Evolutionary conservation across 2,113 vertebrate genomes (phyloP).

Genomic region (Danionella cerebrum): DNA sequence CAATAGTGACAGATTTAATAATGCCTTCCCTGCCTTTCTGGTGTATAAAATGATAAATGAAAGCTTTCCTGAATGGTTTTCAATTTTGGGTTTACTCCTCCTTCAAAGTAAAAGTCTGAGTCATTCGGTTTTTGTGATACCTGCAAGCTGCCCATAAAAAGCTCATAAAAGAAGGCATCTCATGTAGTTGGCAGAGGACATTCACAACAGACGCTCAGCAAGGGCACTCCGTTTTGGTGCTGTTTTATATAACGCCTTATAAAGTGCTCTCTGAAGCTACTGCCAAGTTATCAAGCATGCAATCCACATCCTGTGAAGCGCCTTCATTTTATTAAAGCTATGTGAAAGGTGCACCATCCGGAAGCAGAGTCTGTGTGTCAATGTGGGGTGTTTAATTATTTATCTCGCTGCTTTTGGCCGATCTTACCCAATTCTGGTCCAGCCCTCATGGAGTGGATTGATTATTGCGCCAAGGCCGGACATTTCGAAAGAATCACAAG

Average conservation of each 20-base stretch:
- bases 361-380: not conserved
- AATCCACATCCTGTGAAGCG: slow-evolving; percentile 31
- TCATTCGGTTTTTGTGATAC: not conserved
- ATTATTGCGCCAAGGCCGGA: slow-evolving; percentile 34
- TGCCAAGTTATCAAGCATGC: slow-evolving; percentile 27
- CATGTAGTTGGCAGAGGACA: slow-evolving; percentile 25
- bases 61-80: no score
- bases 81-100: no score
- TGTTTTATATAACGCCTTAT: slow-evolving; percentile 22
- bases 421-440: slow-evolving; percentile 10
- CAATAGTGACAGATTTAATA: no score
- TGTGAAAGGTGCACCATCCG: not conserved
- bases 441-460: slow-evolving; percentile 1
- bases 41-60: no score
- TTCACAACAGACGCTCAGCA: slow-evolving; percentile 7
- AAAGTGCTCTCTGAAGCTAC: slow-evolving; percentile 14
- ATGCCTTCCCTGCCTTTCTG: not conserved
- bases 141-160: slow-evolving; percentile 21
- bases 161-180: slow-evolving; percentile 19
- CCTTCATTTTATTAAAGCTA: slow-evolving; percentile 37
- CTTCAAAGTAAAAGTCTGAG: slow-evolving; percentile 9
- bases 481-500: slow-evolving; percentile 13
- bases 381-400: slow-evolving; percentile 40
- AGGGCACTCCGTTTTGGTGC: slow-evolving; percentile 30
- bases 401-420: slow-evolving; percentile 32